Conservation (phyloP, 2,113 vertebrate species). For the Oxyura jamaicensis region DNA sequence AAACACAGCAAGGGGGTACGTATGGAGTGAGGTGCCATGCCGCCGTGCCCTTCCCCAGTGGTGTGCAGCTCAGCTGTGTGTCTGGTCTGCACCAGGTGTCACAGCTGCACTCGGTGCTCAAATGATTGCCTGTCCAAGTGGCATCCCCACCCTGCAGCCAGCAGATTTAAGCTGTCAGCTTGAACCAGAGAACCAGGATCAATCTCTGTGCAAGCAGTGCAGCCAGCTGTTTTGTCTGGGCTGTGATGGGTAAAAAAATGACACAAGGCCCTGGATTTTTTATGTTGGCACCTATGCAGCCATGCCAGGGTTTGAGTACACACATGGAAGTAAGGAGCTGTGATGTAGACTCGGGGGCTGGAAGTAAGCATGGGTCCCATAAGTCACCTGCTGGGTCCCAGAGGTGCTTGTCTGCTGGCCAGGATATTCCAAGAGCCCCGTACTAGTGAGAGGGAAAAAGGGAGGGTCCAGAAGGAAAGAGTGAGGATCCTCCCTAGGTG, state of each 20-base stretch:
- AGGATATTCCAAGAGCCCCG: background rate
- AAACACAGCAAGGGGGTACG: conserved; percentile 95
- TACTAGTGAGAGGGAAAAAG: background rate
- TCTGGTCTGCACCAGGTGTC: background rate
- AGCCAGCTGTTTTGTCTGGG: background rate
- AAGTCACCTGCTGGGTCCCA: background rate
- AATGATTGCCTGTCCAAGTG: background rate
- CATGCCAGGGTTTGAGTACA: background rate
- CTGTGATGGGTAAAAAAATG: background rate
- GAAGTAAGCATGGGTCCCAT: rapidly evolving
- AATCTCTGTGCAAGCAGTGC: background rate
- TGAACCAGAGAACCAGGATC: background rate
- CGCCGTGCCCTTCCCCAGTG: rapidly evolving
- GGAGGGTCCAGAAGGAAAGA: background rate
- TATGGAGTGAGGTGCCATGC: background rate
- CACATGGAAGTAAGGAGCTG: background rate
- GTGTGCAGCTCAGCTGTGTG: rapidly evolving
- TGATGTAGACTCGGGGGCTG: background rate
- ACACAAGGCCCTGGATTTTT: rapidly evolving
- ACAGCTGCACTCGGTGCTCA: background rate
- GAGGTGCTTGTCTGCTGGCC: background rate
- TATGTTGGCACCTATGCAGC: rapidly evolving
- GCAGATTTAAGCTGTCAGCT: background rate
- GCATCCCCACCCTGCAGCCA: background rate
- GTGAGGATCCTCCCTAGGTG: background rate